phyloP scores from a whole-genome alignment of 2,797 vertebrate species.

The Buphagus erythrorhynchus region DNA sequence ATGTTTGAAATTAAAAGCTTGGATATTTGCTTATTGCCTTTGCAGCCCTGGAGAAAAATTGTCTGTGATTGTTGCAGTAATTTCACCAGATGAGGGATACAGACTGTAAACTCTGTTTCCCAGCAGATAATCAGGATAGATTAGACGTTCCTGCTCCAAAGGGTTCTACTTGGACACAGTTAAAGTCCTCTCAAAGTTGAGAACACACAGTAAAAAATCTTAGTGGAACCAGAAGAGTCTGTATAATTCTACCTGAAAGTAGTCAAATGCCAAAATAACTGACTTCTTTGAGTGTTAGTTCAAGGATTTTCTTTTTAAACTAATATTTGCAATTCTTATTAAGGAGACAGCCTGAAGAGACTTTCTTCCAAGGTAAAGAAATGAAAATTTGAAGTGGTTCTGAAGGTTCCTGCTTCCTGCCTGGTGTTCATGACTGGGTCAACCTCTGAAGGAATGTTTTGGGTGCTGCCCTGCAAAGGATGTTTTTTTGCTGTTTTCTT shows the following conservation, averaged over 20 bases:
- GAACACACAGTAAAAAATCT: not conserved
- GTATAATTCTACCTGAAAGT: not conserved
- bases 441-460: rapidly evolving
- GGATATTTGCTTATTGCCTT: not conserved
- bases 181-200: not conserved
- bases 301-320: not conserved
- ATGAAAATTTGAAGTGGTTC: not conserved
- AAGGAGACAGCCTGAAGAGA: not conserved
- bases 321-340: not conserved
- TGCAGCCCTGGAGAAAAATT: not conserved
- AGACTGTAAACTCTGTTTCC: not conserved
- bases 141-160: not conserved
- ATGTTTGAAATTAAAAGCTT: not conserved
- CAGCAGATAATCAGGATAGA: not conserved
- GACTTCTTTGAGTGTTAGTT: not conserved
- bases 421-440: not conserved
- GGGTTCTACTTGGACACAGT: not conserved
- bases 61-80: not conserved
- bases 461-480: not conserved
- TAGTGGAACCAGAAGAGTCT: not conserved
- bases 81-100: not conserved
- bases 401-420: not conserved
- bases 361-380: not conserved
- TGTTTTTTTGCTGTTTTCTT: not conserved
- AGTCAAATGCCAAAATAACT: not conserved